A percentile compares a stretch with the other conserved stretches of the same genome.
Evolutionary conservation across 2,797 vertebrate genomes (phyloP).

Genomic region (Acanthurus tractus): DNA sequence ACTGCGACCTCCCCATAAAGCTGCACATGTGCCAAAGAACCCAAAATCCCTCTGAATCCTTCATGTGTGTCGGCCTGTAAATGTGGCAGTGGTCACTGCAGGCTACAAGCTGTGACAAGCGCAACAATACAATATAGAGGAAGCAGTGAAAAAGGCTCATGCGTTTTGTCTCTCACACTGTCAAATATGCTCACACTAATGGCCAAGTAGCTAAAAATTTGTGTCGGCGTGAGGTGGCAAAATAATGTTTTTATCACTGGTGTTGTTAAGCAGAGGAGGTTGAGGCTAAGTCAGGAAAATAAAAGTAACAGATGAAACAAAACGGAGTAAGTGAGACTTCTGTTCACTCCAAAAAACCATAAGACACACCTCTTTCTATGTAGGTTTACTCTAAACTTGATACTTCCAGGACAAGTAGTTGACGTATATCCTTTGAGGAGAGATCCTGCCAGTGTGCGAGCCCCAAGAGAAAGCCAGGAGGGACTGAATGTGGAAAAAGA

Average conservation of each 20-base stretch:
- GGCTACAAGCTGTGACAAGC: slow-evolving; percentile 71
- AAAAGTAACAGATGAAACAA: slow-evolving; percentile 57
- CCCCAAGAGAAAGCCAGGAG: slow-evolving; percentile 62
- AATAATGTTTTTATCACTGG: slow-evolving; percentile 47
- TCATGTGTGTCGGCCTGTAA: slow-evolving; percentile 40
- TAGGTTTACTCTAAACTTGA: slow-evolving; percentile 42
- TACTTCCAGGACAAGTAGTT: slow-evolving; percentile 57
- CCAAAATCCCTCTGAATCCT: slow-evolving; percentile 57
- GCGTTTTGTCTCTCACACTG: slow-evolving; percentile 65
- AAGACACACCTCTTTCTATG: slow-evolving; percentile 48
- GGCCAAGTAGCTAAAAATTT: slow-evolving; percentile 47
- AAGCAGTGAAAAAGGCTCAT: slow-evolving; percentile 44
- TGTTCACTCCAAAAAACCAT: slow-evolving; percentile 38
- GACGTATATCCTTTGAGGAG: slow-evolving; percentile 68
- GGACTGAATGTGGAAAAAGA: slow-evolving; percentile 70
- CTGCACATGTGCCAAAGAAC: slow-evolving; percentile 66
- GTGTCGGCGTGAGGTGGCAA: slow-evolving; percentile 29
- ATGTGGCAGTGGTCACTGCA: slow-evolving; percentile 49
- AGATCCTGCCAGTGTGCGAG: slow-evolving; percentile 60
- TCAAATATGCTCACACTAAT: slow-evolving; percentile 48
- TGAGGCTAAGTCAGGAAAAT: slow-evolving; percentile 53
- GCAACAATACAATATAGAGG: slow-evolving; percentile 49
- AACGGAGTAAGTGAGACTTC: slow-evolving; percentile 41
- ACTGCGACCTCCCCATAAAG: slow-evolving; percentile 74
- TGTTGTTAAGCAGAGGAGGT: slow-evolving; percentile 30